Conservation (phyloP, 2,113 vertebrate species). For the Coregonus clupeaformis region DNA sequence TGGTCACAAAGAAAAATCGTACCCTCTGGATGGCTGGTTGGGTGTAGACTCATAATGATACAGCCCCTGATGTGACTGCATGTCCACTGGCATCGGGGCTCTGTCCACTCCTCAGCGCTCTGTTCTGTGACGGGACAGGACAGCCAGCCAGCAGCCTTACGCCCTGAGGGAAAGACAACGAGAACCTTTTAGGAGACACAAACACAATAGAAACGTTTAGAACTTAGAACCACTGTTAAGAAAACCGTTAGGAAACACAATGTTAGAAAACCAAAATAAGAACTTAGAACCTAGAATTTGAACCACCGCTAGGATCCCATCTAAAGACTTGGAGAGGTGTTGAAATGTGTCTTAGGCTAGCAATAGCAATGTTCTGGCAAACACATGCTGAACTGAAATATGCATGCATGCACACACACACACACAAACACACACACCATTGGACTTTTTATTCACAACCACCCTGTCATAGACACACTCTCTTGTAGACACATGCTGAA, state of each 20-base stretch:
- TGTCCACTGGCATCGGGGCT: conserved; percentile 79
- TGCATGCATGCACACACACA: not conserved
- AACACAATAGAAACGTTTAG: too few species aligned
- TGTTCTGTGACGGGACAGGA: not conserved
- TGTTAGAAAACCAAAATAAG: too few species aligned
- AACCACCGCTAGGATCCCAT: too few species aligned
- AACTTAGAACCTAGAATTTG: too few species aligned
- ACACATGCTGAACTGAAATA: too few species aligned
- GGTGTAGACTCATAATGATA: conserved; percentile 75
- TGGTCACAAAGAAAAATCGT: conserved; percentile 30
- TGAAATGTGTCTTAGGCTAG: too few species aligned
- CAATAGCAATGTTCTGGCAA: too few species aligned
- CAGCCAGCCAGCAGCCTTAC: conserved; percentile 58
- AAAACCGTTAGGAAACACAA: not conserved
- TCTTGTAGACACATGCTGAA: not conserved
- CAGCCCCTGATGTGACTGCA: conserved; percentile 81
- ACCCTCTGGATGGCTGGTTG: conserved; percentile 75
- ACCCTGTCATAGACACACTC: conserved; percentile 1
- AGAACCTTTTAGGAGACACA: not conserved
- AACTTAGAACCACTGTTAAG: not conserved
- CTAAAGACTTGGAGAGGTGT: too few species aligned
- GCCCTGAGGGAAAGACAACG: conserved; percentile 43
- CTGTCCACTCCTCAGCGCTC: conserved; percentile 24
- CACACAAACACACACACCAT: not conserved
- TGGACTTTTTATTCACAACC: conserved; percentile 6